These are phyloP conservation scores for Dromococcyx pavoninus DNA, from an alignment of 2,797 vertebrate genomes.

Conservation along the genomic window DNA sequence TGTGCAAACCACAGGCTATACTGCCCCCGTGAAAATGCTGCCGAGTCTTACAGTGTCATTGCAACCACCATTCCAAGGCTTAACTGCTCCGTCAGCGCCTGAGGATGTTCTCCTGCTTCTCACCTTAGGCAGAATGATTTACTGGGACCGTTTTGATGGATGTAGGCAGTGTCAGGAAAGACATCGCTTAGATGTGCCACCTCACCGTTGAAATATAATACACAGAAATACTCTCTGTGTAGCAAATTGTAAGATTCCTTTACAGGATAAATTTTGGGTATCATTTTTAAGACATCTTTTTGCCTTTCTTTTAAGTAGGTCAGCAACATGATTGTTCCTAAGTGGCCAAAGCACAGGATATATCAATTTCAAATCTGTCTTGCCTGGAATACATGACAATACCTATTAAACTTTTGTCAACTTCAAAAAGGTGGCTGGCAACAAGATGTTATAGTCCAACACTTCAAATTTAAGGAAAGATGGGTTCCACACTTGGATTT, in stretches of 20 bases:
- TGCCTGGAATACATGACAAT: not conserved
- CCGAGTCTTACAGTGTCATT: not conserved
- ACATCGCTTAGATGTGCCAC: accelerated
- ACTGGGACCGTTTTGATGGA: not conserved
- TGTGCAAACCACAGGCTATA: not conserved
- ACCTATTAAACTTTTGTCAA: not conserved
- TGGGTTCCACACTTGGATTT: not conserved
- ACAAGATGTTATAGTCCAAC: not conserved
- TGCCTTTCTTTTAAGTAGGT: not conserved
- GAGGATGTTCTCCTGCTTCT: not conserved
- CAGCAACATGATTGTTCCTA: not conserved
- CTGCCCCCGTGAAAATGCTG: not conserved
- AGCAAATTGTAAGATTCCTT: not conserved
- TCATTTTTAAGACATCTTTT: not conserved
- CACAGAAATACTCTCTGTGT: not conserved
- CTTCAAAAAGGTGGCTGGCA: not conserved
- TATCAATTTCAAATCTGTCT: not conserved
- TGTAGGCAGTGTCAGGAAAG: not conserved
- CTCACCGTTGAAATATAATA: not conserved
- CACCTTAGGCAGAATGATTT: not conserved
- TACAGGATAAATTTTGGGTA: not conserved
- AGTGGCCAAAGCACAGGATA: not conserved
- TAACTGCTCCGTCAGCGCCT: not conserved
- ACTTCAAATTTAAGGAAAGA: not conserved
- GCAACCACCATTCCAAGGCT: not conserved